Conservation (phyloP, 2,113 vertebrate genomes). For the Boleophthalmus pectinirostris region DNA sequence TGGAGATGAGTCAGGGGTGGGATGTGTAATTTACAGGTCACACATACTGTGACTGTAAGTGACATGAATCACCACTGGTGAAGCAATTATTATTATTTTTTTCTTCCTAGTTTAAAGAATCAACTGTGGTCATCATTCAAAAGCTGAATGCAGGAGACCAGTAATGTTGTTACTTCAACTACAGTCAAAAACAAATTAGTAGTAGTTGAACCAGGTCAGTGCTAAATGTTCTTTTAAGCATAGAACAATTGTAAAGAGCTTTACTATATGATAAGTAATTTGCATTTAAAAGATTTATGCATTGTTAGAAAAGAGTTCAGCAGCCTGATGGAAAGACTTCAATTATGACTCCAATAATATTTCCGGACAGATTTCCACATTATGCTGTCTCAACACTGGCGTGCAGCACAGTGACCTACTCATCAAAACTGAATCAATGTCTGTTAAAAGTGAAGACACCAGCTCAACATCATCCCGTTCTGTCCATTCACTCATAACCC, state of each 20-base stretch:
- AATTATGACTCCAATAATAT: background rate
- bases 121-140: background rate
- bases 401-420: constrained; percentile 24
- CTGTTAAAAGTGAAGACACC: constrained; percentile 47
- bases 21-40: background rate
- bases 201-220: background rate
- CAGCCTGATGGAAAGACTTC: background rate
- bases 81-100: background rate
- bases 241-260: background rate
- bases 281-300: background rate
- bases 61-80: background rate
- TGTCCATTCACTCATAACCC: constrained; percentile 63
- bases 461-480: constrained; percentile 41
- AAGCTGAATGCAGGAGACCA: background rate
- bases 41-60: background rate
- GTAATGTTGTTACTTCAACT: background rate
- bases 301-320: background rate
- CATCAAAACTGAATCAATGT: constrained; percentile 60
- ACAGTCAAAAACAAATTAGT: background rate
- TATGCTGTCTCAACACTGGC: constrained; percentile 8
- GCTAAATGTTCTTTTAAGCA: background rate
- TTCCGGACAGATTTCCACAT: background rate
- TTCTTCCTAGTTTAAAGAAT: background rate
- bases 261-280: background rate
- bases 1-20: background rate